Conservation (phyloP, 1,140 invertebrate species). For the Cydia amplana region DNA sequence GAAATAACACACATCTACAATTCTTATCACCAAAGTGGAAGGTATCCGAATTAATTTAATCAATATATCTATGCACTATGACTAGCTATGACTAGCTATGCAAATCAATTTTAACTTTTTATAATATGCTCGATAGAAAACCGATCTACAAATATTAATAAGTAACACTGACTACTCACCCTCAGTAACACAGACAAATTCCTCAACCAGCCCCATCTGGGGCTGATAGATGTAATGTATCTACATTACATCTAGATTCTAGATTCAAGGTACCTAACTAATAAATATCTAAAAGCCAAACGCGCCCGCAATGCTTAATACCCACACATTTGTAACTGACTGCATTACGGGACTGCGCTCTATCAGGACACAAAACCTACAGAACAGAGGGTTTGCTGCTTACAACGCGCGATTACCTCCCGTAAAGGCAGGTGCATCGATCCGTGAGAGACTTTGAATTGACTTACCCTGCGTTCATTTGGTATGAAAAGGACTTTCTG, state of each 20-base stretch:
- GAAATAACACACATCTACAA: background rate
- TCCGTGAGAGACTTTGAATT: background rate
- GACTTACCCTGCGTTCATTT: background rate
- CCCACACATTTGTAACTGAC: conserved; percentile 7
- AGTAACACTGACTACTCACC: too few species aligned
- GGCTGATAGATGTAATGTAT: too few species aligned
- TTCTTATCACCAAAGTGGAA: background rate
- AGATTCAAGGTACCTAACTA: background rate
- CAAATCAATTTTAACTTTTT: too few species aligned
- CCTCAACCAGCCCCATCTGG: background rate
- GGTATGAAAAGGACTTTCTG: background rate
- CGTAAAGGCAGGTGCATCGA: background rate
- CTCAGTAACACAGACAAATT: background rate
- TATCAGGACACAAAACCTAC: background rate
- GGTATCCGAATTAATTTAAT: background rate
- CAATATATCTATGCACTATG: too few species aligned
- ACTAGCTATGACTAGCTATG: too few species aligned
- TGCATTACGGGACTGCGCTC: conserved; percentile 15
- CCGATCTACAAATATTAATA: too few species aligned
- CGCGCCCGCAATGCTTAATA: conserved; percentile 7
- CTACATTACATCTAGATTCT: background rate
- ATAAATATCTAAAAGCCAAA: background rate
- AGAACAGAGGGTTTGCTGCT: background rate
- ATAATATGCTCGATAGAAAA: too few species aligned
- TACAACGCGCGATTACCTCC: background rate